Evolutionary conservation across 2,113 vertebrate species (phyloP).

Genomic region (Gila orcuttii): DNA sequence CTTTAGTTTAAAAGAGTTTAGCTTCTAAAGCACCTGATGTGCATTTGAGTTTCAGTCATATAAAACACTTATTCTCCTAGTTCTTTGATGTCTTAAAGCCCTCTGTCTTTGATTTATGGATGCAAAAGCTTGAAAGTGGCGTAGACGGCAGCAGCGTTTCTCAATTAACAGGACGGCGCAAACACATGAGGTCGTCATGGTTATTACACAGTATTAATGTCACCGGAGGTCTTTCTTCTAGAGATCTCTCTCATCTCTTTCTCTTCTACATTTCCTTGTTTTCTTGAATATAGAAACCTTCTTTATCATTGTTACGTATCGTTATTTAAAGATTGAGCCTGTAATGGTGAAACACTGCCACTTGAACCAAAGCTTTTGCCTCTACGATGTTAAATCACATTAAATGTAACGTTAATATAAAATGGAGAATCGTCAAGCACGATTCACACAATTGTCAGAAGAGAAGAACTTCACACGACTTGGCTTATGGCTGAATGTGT

Average conservation of each 20-base stretch:
- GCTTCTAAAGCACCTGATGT: not conserved
- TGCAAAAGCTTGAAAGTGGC: conserved; percentile 45
- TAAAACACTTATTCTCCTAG: conserved; percentile 9
- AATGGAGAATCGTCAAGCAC: not conserved
- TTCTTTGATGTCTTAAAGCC: conserved; percentile 54
- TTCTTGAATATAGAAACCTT: conserved; percentile 1
- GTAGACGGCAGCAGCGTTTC: not conserved
- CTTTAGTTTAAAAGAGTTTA: not conserved
- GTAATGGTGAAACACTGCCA: not conserved
- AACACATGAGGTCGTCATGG: conserved; percentile 42
- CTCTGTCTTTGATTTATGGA: conserved; percentile 52
- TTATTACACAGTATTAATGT: conserved; percentile 34
- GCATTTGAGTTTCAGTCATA: conserved; percentile 6
- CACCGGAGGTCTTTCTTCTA: conserved; percentile 31
- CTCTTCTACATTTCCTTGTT: not conserved
- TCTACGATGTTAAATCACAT: not conserved
- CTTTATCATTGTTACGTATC: not conserved
- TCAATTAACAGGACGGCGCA: conserved; percentile 48
- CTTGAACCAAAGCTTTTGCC: not conserved
- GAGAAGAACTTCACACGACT: not conserved
- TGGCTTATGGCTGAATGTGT: not conserved
- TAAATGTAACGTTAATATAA: not conserved
- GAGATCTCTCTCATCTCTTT: conserved; percentile 39
- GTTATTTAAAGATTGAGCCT: not conserved
- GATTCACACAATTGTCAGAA: not conserved